Conservation (phyloP, 1,140 invertebrate genomes). For the Sminthurinus signatus region DNA sequence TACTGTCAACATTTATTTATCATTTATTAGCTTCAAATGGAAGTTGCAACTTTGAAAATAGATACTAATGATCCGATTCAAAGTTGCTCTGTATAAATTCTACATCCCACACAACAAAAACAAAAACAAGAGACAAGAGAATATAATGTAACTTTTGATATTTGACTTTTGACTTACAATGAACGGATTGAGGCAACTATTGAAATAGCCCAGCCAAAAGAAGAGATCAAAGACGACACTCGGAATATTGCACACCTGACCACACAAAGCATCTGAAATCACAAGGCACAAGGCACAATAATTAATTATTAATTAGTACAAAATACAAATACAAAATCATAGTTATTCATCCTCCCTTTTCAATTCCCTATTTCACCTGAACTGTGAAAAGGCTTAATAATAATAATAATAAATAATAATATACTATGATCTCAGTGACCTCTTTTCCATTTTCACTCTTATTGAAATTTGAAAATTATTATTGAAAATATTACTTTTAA, state of each 20-base stretch:
- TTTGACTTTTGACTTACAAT: slow-evolving; percentile 10
- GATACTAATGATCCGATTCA: not conserved
- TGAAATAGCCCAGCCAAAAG: slow-evolving; percentile 65
- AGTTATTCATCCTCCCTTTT: too few species aligned
- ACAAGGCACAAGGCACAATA: not conserved
- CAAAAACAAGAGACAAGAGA: not conserved
- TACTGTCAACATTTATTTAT: slow-evolving; percentile 63
- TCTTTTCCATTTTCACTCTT: too few species aligned
- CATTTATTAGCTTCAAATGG: slow-evolving; percentile 38
- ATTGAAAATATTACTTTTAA: too few species aligned
- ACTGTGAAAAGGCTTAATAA: too few species aligned
- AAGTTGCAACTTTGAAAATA: not conserved
- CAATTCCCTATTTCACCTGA: too few species aligned
- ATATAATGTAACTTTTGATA: not conserved
- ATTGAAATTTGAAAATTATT: too few species aligned
- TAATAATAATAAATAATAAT: too few species aligned
- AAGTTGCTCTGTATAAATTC: not conserved
- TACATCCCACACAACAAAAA: not conserved
- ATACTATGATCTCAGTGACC: too few species aligned
- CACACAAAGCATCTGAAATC: slow-evolving; percentile 49
- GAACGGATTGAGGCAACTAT: slow-evolving; percentile 64
- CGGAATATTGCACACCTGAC: slow-evolving; percentile 46
- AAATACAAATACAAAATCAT: too few species aligned
- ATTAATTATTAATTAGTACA: too few species aligned
- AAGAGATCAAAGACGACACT: slow-evolving; percentile 51